These are phyloP conservation scores for Galerucella calmariensis DNA, from an alignment of 2,888 invertebrate genomes.

Conservation along the genomic window DNA sequence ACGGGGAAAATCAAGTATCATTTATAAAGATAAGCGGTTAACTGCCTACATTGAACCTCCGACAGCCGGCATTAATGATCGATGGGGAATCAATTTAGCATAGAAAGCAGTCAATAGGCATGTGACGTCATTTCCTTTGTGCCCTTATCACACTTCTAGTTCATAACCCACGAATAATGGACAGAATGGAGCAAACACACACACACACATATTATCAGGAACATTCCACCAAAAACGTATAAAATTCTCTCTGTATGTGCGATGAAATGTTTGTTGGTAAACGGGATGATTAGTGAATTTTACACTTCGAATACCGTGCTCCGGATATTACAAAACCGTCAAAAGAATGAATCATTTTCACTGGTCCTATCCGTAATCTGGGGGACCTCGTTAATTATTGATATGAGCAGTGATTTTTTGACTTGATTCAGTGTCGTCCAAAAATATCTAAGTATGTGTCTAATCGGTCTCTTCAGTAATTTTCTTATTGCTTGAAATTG, in stretches of 20 bases:
- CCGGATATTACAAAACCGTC: not conserved
- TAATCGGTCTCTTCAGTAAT: too few relatives aligned
- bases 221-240: constrained; percentile 19
- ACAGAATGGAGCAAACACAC: constrained; percentile 52
- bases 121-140: constrained; percentile 67
- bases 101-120: constrained; percentile 64
- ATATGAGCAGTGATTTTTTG: not conserved
- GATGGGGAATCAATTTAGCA: constrained; percentile 65
- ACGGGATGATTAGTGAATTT: constrained; percentile 19
- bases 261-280: constrained; percentile 11
- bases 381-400: not conserved
- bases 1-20: constrained; percentile 60
- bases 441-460: too few relatives aligned
- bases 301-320: constrained; percentile 4
- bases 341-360: not conserved
- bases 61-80: constrained; percentile 63
- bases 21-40: constrained; percentile 65
- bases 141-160: constrained; percentile 66
- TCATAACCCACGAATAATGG: constrained; percentile 66
- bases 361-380: not conserved
- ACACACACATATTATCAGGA: constrained; percentile 4
- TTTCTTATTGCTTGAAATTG: too few relatives aligned
- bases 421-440: too few relatives aligned
- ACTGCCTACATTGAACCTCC: constrained; percentile 55
- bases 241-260: constrained; percentile 5